A percentile compares a stretch with the other conserved stretches of the same genome.
phyloP scores from a whole-genome alignment of 1,140 invertebrate species.

The Physella acuta region DNA sequence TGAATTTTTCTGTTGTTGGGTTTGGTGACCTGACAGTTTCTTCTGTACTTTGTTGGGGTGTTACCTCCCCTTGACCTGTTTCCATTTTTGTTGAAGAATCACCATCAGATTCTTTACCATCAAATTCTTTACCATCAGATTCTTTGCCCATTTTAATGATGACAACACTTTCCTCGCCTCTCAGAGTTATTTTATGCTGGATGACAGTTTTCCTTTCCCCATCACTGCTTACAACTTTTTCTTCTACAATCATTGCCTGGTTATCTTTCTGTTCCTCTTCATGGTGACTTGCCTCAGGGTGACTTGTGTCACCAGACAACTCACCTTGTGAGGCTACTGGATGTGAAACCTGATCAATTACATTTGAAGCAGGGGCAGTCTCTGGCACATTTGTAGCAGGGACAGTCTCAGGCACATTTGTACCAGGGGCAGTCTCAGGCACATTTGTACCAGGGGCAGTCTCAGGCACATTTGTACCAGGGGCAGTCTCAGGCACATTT shows the following conservation, averaged over 20 bases:
- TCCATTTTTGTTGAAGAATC: not conserved
- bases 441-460: no score
- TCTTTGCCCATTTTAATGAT: not conserved
- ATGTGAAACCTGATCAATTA: no score
- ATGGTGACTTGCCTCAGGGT: no score
- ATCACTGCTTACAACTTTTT: not conserved
- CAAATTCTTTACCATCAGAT: not conserved
- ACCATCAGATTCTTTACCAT: not conserved
- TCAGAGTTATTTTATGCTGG: not conserved
- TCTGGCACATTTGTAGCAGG: no score
- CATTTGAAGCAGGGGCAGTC: no score
- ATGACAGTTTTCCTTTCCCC: not conserved
- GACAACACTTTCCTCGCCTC: not conserved
- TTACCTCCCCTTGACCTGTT: not conserved
- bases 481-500: no score
- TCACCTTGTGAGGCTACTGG: no score
- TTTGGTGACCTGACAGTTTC: not conserved
- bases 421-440: no score
- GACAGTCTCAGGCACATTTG: no score
- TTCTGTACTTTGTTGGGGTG: not conserved
- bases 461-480: no score
- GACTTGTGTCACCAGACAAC: no score
- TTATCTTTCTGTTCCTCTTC: not conserved
- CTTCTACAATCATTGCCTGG: not conserved
- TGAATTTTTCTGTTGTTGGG: constrained; percentile 14